Base-by-base conservation (phyloP, 1,140 invertebrate species). In the Cydia pomonella region DNA sequence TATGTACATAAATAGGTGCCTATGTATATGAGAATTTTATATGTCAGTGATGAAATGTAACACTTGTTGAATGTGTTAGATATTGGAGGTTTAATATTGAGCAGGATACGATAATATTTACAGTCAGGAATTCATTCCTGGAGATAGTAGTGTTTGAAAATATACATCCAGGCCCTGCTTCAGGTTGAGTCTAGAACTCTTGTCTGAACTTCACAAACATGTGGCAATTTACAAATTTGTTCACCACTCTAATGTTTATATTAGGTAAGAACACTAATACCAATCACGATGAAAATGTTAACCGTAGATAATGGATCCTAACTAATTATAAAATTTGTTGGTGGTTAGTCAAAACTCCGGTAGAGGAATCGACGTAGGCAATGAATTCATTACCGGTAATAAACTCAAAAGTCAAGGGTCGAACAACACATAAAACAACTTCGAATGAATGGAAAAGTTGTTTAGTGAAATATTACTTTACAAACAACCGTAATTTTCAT, bases 1-100 rank as follows among this genome's bases (percentile, higher is more conserved):
- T 82, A 86, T 80, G 85, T 84, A 76, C 13, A 7, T 76, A 78
- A 29, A 18, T 47, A 29, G 41, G 41, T 16, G 27, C 27, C 18
- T 27, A 64, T 1, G 29, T 18, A 23, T 23, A 23, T 59, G 21
- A 23, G 23, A 5, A 21, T 66, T 66, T n/a, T 69, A 69, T 41
- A 23, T 69, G 33, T 16, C 64, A 69, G 18, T 69, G 64, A 69
- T 69, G 41, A 38, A 69, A 69, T 18, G 53, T 9, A 23, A 59
- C 10, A 12, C 18, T 12, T 21, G 6, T 59, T 23, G 53, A 18
- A 21, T 50, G 47, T n/a, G 47, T 16, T 59, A 59, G 18, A 6
- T 18, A 23, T 59, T 3, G 4, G 7, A 9, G 13, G 21, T 59
- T 59, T 59, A 59, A 59, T 23, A 59, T 59, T 18, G 21, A 59